Base-by-base conservation (phyloP, 2,113 vertebrate genomes). In the Manacus vitellinus region DNA sequence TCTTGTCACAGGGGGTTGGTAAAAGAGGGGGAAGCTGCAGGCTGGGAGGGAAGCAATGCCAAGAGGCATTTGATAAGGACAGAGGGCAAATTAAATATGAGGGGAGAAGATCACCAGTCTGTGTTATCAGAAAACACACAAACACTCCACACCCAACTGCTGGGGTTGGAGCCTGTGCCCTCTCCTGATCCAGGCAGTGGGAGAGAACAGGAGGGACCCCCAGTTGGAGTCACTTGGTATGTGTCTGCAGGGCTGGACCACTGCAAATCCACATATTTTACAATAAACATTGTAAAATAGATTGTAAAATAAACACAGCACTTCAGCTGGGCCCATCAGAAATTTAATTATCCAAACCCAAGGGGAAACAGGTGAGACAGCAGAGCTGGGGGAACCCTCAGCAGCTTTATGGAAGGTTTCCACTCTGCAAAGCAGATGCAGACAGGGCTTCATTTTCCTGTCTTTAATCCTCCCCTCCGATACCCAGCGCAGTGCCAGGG, bases 51-150 rank as follows among this genome's bases (percentile, higher is more conserved):
- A 46, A 78, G 71, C 54, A 46, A 21, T 47, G 81, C 88, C 85
- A 87, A 85, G 77, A 35, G 77, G 75, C 39, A 12, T 66, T 59
- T 65, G 87, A 73, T 90, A 92, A 95, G 84, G 85, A 76, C 62
- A 76, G 49, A 62, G 79, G 80, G 55, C 89, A 95, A 66, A 94
- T 85, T 89, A 93, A 88, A 78, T 14, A 19, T 1, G 51, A 87
- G 33, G 73, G 66, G 77, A 70, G 71, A 95, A 82, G 88, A 78
- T 91, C 3, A 0, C 17, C 59, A 19, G 55, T 25, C 24, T 58
- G 11, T 31, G 46, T 49, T 80, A 79, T 55, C 83, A 85, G 80
- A 82, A 92, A 59, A 67, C 82, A 85, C 70, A 91, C 62, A 68
- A 68, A 27, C 68, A 15, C 70, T 49, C 78, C 92, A 62, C 71